Evolutionary conservation across 2,113 vertebrate species (phyloP).

Genomic region (Pipra filicauda): DNA sequence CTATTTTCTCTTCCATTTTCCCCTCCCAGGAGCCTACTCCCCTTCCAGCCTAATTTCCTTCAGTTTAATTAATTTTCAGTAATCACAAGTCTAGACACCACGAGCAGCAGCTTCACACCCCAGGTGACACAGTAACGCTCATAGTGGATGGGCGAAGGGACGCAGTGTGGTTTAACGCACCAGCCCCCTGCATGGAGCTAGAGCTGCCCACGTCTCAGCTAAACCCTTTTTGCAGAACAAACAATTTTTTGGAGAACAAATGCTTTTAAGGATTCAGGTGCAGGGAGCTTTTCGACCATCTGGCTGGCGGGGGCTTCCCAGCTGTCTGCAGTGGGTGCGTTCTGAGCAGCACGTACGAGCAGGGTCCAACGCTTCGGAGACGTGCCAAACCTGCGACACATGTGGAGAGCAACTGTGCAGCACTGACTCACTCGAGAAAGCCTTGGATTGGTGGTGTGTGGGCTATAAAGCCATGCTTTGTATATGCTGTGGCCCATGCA

Average conservation of each 20-base stretch:
- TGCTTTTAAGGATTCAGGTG: slow-evolving; percentile 67
- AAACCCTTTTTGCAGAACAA: slow-evolving; percentile 35
- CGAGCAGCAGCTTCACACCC: slow-evolving; percentile 62
- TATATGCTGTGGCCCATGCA: neutral
- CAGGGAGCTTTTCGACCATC: slow-evolving; percentile 54
- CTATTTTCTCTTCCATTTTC: slow-evolving; percentile 54
- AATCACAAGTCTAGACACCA: slow-evolving; percentile 70
- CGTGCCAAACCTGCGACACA: slow-evolving; percentile 41
- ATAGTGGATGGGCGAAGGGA: neutral
- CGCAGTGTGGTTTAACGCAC: neutral
- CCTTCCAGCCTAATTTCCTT: slow-evolving; percentile 66
- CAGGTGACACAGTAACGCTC: slow-evolving; percentile 8
- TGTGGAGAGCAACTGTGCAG: slow-evolving; percentile 49
- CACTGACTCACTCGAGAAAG: neutral
- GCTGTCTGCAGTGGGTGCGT: slow-evolving; percentile 59
- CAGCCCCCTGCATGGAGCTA: neutral
- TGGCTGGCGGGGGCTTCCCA: slow-evolving; percentile 61
- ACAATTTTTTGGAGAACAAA: slow-evolving; percentile 45
- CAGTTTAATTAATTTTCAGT: slow-evolving; percentile 71
- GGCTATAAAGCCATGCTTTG: neutral
- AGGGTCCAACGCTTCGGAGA: slow-evolving; percentile 9
- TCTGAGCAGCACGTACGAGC: slow-evolving; percentile 32
- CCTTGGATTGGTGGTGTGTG: neutral
- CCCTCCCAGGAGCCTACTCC: slow-evolving; percentile 58
- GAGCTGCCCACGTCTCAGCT: neutral